These are phyloP conservation scores for Plotosus lineatus DNA, from an alignment of 2,113 vertebrate genomes.

Conservation along the genomic window DNA sequence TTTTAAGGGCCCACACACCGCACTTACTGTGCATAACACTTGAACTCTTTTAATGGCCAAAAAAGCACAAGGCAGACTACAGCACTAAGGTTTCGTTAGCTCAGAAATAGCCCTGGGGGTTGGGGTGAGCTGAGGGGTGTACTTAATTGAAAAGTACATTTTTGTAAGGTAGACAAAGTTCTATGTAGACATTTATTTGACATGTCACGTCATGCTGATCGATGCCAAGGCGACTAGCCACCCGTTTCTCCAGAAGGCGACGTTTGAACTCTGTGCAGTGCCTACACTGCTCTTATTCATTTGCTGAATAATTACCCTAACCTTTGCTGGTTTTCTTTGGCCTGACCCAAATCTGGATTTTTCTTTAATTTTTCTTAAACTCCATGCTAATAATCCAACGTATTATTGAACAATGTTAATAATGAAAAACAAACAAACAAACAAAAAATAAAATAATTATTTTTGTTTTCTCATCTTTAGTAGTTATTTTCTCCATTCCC, in stretches of 20 bases:
- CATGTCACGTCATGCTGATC: slow-evolving; percentile 61
- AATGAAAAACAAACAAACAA: not conserved
- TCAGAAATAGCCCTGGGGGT: not conserved
- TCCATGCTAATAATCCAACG: slow-evolving; percentile 53
- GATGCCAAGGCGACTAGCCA: slow-evolving; percentile 57
- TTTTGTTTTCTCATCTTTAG: not conserved
- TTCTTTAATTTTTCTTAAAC: slow-evolving; percentile 33
- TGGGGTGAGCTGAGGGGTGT: too few relatives aligned
- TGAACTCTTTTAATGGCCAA: slow-evolving; percentile 51
- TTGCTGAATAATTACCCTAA: slow-evolving; percentile 64
- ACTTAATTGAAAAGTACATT: slow-evolving; percentile 55
- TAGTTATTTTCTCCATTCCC: not conserved
- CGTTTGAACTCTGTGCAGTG: slow-evolving; percentile 61
- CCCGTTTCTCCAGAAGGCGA: slow-evolving; percentile 56
- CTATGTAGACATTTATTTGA: slow-evolving; percentile 68
- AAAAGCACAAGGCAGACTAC: slow-evolving; percentile 48
- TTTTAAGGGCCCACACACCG: slow-evolving; percentile 48
- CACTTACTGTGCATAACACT: slow-evolving; percentile 57
- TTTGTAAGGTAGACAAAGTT: slow-evolving; percentile 51
- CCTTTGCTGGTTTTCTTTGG: slow-evolving; percentile 62
- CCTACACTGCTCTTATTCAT: slow-evolving; percentile 67
- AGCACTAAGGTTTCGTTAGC: slow-evolving; percentile 46
- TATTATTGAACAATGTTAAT: slow-evolving; percentile 31
- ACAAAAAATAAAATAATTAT: not conserved
- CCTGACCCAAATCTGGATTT: slow-evolving; percentile 41